These are phyloP conservation scores for Tympanuchus pallidicinctus DNA, from an alignment of 2,113 vertebrate species.

Conservation along the genomic window DNA sequence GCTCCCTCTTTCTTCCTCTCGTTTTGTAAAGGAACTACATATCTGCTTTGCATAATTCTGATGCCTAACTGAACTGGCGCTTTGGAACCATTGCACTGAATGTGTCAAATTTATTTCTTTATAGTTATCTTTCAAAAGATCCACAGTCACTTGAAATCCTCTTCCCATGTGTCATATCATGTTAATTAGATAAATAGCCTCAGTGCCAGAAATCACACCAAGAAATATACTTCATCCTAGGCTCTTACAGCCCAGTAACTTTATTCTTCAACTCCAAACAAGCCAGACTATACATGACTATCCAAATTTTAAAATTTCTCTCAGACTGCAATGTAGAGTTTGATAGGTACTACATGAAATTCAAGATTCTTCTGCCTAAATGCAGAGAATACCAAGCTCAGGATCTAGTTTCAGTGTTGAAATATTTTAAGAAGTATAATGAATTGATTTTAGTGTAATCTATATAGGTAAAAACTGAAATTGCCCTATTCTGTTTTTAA, in stretches of 20 bases:
- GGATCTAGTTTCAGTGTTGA: not conserved
- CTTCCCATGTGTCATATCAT: not conserved
- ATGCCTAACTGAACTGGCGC: not conserved
- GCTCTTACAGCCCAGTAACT: not conserved
- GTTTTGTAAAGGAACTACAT: not conserved
- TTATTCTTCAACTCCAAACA: constrained; percentile 28
- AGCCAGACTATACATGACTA: not conserved
- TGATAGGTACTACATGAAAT: not conserved
- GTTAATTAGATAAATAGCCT: constrained; percentile 38
- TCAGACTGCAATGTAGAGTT: not conserved
- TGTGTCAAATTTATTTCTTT: not conserved
- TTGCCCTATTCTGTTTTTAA: not conserved
- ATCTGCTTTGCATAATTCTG: not conserved
- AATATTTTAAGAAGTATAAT: not conserved
- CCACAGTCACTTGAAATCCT: not conserved
- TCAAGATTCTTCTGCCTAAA: not conserved
- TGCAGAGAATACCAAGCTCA: fast-evolving
- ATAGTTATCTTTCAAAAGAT: not conserved
- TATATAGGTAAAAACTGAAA: not conserved
- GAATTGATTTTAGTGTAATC: not conserved
- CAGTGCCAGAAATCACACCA: constrained; percentile 16
- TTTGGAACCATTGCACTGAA: not conserved
- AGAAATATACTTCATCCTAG: constrained; percentile 46
- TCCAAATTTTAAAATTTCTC: not conserved
- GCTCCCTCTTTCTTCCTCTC: not conserved